Base-by-base conservation (phyloP, 2,888 invertebrate genomes). In the Trachelus stipa region DNA sequence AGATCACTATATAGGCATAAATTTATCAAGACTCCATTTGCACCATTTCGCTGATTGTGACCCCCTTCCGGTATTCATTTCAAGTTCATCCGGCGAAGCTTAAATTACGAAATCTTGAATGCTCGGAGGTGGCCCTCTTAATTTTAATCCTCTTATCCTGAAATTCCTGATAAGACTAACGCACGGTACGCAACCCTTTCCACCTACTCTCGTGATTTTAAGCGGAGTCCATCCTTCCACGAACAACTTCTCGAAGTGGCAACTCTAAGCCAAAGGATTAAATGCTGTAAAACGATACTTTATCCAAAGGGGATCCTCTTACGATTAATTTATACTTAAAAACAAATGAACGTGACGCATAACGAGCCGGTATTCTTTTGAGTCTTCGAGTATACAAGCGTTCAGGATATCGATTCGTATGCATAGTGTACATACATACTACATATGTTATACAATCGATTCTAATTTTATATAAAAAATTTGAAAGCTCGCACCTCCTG, bases 141-240 rank as follows among this genome's bases (percentile, higher is more conserved):
- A 84, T 85, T 85, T 86, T 86, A 86, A 88, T 87, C 87, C 84
- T 83, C 87, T 88, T 87, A 87, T 77, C 76, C 76, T 77, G 82
- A 76, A 84, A 86, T 86, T 85, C 80, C 77, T 79, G 82, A 84
- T 79, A 82, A 82, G 81, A 77, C 69, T 11, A 4, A 33, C 69
- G 11, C 69, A 15, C 69, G n/a, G 33, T 3, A 11, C 15, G 4
- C 33, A 0, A 15, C 69, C 15, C 69, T 69, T 33, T 6, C 69
- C 69, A 31, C 30, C 33, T 6, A 12, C 33, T 69, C 69, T 0
- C 30, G 11, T 69, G 4, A 69, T 33, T 69, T 33, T 40, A 40
- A 40, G 40, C 40, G 40, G 4, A 15, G 15, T 6, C 40, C 40
- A 15, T 40, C 40, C 40, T 40, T 40, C 15, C 40, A 40, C 40